Percentiles rank a stretch among this genome's conserved stretches.
phyloP scores from a whole-genome alignment of 2,113 vertebrate genomes.

The Rhinopomastus cyanomelas region DNA sequence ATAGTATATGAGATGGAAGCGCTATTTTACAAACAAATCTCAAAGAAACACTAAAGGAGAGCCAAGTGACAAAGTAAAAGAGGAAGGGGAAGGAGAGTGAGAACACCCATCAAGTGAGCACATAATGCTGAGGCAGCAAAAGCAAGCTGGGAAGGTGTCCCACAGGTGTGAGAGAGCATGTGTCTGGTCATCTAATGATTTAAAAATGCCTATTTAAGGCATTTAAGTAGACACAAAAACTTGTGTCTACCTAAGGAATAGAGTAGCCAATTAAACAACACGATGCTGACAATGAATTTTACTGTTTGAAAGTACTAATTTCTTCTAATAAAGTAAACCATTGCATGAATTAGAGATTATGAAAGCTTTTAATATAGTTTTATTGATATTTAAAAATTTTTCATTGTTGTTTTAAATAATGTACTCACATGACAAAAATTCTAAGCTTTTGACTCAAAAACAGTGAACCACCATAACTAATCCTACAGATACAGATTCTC shows the following conservation, averaged over 20 bases:
- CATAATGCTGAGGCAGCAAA: background rate
- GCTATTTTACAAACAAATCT: background rate
- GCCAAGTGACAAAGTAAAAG: background rate
- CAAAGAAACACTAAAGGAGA: background rate
- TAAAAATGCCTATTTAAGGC: background rate
- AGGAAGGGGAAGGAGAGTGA: background rate
- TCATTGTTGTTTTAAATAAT: background rate
- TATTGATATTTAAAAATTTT: background rate
- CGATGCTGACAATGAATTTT: background rate
- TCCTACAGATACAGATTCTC: background rate
- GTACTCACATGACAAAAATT: background rate
- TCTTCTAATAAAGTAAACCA: background rate
- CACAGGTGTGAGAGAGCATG: background rate
- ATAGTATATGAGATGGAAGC: background rate
- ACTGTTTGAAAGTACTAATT: background rate
- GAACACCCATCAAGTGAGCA: fast-evolving
- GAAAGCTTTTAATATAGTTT: background rate
- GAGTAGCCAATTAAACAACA: background rate
- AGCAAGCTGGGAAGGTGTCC: background rate
- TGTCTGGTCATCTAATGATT: background rate
- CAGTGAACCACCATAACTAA: background rate
- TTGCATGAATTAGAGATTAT: background rate
- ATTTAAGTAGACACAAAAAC: too few relatives aligned
- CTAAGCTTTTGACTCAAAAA: background rate
- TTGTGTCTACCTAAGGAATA: background rate